Evolutionary conservation across 92 coral and sea anemone species (phyloP), one percentile per base, ranked within the genome.

Genomic region (Siderastrea radians): DNA sequence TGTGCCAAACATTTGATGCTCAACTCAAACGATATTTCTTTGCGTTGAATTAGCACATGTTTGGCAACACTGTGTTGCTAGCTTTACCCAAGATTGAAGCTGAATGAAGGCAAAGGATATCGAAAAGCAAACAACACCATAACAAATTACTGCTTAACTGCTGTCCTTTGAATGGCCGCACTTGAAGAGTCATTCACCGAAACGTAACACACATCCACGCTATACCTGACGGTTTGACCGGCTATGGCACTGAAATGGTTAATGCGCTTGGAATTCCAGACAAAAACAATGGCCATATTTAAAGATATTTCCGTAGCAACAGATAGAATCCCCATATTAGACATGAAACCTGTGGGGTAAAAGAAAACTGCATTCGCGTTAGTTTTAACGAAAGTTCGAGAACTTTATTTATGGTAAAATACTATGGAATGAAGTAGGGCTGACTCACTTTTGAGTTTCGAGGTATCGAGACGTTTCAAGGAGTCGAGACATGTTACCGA

Each of bases 241-340:
- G 38, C 38, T 26, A 0, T 26, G 38, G 61, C 8, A 14, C 61
- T 55, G 12, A 55, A 55, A 4, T 43, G 68, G 55, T 64, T 78
- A 78, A 78, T 17, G 45, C 58, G 43, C 19, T 78, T 7, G 83
- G 83, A 62, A 78, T 78, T 78, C 49, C 83, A 49, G 43, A 46
- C 59, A 54, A 58, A 78, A 63, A 78, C 72, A 78, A 49, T 47
- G 49, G 68, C 3, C 47, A 48, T 49, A 78, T 26, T 26, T 26
- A 61, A 49, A 43, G 72, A 67, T 44, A 67, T 26, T 67, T 67
- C 48, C 47, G 47, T 26, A 3, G 19, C 72, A 6, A 38, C 0
- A 57, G 57, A 55, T 58, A 55, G 62, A 52, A 62, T 43, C 6
- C 49, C 3, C 48, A 1, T 26, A 1, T 19, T 16, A 72, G 38